phyloP scores from a whole-genome alignment of 2,797 vertebrate species.

The Euthynnus affinis region DNA sequence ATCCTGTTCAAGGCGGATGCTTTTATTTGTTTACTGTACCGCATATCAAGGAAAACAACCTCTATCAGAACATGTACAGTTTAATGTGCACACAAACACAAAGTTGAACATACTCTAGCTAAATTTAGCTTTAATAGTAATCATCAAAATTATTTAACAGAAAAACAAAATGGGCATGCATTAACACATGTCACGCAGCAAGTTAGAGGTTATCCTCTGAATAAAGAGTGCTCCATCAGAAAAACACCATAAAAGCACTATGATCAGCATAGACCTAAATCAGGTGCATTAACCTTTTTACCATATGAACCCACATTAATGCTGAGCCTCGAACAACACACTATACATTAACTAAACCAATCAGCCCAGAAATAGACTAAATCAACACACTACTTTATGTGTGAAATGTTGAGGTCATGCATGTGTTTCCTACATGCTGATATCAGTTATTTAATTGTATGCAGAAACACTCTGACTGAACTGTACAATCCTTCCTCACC shows the following conservation, averaged over 20 bases:
- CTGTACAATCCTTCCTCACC: no score
- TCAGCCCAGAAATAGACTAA: slow-evolving; percentile 23
- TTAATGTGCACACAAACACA: slow-evolving; percentile 15
- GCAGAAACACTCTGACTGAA: not conserved
- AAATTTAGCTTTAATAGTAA: slow-evolving; percentile 12
- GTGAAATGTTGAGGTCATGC: no score
- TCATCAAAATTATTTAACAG: slow-evolving; percentile 40
- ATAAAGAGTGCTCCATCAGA: slow-evolving; percentile 42
- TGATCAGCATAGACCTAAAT: slow-evolving; percentile 49
- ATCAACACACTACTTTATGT: slow-evolving; percentile 1
- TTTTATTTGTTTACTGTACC: slow-evolving; percentile 56
- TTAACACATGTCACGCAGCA: slow-evolving; percentile 52
- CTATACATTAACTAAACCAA: slow-evolving; percentile 30
- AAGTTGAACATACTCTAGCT: not conserved
- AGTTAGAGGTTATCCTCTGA: slow-evolving; percentile 48
- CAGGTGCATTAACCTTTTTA: slow-evolving; percentile 70
- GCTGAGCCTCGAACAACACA: slow-evolving; percentile 38
- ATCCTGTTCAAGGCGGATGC: slow-evolving; percentile 55
- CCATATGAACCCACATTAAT: slow-evolving; percentile 45
- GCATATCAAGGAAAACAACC: slow-evolving; percentile 24
- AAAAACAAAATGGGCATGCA: slow-evolving; percentile 29
- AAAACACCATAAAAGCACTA: slow-evolving; percentile 63
- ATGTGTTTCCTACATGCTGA: not conserved
- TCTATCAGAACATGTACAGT: not conserved
- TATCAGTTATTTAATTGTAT: not conserved